Evolutionary conservation across 2,797 vertebrate species (phyloP).

Genomic region (Apogon hyalosoma): DNA sequence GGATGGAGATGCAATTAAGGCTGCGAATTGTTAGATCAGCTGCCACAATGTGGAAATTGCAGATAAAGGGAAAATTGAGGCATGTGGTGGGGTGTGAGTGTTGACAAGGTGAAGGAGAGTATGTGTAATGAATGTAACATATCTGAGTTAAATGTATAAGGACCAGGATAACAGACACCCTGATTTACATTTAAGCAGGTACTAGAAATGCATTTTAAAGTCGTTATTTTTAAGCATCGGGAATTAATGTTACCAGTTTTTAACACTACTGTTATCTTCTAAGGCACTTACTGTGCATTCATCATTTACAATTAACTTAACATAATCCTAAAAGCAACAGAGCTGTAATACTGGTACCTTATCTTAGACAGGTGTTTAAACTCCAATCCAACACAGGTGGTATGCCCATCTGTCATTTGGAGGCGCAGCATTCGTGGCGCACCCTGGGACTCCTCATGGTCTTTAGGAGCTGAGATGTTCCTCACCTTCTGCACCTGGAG

Average conservation of each 20-base stretch:
- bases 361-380: constrained; percentile 93
- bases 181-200: constrained; percentile 1
- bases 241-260: not conserved
- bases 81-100: constrained; percentile 49
- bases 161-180: not conserved
- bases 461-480: constrained; percentile 94
- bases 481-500: constrained; percentile 97
- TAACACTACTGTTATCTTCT: not conserved
- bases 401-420: constrained; percentile 98
- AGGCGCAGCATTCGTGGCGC: constrained; percentile 95
- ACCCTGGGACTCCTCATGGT: constrained; percentile 94
- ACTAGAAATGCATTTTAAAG: not conserved
- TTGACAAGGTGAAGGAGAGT: constrained; percentile 45
- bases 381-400: constrained; percentile 92
- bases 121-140: constrained; percentile 15
- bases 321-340: constrained; percentile 23
- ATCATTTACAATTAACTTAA: not conserved
- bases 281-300: constrained; percentile 6
- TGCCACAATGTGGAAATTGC: constrained; percentile 72
- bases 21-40: constrained; percentile 76
- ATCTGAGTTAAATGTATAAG: constrained; percentile 15
- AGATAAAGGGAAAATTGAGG: constrained; percentile 72
- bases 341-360: constrained; percentile 84
- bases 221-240: not conserved
- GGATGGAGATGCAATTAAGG: constrained; percentile 80